Base-by-base conservation (phyloP, 1,140 invertebrate genomes). In the Achroia grisella region DNA sequence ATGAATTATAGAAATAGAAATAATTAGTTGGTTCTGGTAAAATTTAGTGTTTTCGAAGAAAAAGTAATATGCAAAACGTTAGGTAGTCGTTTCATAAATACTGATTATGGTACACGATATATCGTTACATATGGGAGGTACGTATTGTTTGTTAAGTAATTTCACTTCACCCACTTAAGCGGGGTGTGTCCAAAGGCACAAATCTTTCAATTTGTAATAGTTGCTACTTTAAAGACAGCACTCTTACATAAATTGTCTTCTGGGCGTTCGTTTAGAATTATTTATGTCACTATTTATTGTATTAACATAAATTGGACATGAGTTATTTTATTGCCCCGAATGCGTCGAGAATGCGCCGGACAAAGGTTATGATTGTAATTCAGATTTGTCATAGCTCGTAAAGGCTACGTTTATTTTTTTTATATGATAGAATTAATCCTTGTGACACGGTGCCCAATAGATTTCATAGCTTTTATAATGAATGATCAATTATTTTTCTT, bases 291-390 rank as follows among this genome's bases (percentile, higher is more conserved):
- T 83, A 80, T 85, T 83, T 85, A 85, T 83, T 78, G 74, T 81
- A 85, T 81, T 83, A 85, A 83, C 78, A 85, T 85, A 85, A 85
- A 85, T 85, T 85, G 81, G 73, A 76, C 77, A 67, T 85, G 81
- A 85, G 69, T 85, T 85, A 85, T 85, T 83, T 85, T 85, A 85
- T 78, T 83, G 62, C 60, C 39, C 63, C 60, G 67, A 84, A 75
- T 78, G 75, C 71, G 54, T 62, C 70, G 61, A 72, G 71, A 73
- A 79, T 64, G 58, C 68, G 61, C 33, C 64, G 73, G 67, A 75
- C 70, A 77, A 80, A 75, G 72, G 66, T 82, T 80, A 79, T 74
- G 73, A 73, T 79, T 71, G 73, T 81, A 68, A 76, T 78, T 81
- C 65, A 71, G 70, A 79, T 78, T 80, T 82, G 78, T 81, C 78